Percentiles rank a stretch among this genome's conserved stretches.
phyloP scores from a whole-genome alignment of 2,797 vertebrate species.

The Lophius americanus region DNA sequence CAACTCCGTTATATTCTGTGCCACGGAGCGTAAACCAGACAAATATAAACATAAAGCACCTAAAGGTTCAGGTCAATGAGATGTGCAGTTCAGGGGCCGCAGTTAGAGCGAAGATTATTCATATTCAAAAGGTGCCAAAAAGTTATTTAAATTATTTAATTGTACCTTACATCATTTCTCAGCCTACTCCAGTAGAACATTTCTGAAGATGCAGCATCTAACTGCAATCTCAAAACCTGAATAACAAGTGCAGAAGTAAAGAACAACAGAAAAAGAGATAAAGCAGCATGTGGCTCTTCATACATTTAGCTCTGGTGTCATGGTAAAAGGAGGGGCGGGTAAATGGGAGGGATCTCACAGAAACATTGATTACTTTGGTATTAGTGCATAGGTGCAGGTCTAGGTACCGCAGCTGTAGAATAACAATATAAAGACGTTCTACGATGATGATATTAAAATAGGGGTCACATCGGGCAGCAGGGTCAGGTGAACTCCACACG shows the following conservation, averaged over 20 bases:
- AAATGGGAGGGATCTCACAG: constrained; percentile 73
- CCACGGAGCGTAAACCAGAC: constrained; percentile 35
- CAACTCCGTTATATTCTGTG: constrained; percentile 14
- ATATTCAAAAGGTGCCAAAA: constrained; percentile 21
- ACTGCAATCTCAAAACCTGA: not conserved
- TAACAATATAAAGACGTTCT: constrained; percentile 47
- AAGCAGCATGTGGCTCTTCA: not conserved
- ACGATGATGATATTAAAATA: constrained; percentile 37
- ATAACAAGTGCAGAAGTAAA: not conserved
- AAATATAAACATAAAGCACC: constrained; percentile 1
- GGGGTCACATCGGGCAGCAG: constrained; percentile 52
- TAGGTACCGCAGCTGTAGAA: constrained; percentile 57
- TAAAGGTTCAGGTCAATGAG: constrained; percentile 12
- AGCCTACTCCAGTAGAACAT: constrained; percentile 40
- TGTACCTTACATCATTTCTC: constrained; percentile 33
- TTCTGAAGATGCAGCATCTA: not conserved
- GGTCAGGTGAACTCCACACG: constrained; percentile 36
- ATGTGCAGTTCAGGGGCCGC: no score
- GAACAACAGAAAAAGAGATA: not conserved
- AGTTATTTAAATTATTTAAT: not conserved
- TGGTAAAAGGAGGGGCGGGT: constrained; percentile 53
- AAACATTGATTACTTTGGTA: constrained; percentile 83
- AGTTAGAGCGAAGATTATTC: constrained; percentile 1
- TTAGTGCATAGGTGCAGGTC: constrained; percentile 81
- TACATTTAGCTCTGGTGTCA: constrained; percentile 1